phyloP scores from a whole-genome alignment of 2,113 vertebrate genomes.

The Siphamia tubifer region DNA sequence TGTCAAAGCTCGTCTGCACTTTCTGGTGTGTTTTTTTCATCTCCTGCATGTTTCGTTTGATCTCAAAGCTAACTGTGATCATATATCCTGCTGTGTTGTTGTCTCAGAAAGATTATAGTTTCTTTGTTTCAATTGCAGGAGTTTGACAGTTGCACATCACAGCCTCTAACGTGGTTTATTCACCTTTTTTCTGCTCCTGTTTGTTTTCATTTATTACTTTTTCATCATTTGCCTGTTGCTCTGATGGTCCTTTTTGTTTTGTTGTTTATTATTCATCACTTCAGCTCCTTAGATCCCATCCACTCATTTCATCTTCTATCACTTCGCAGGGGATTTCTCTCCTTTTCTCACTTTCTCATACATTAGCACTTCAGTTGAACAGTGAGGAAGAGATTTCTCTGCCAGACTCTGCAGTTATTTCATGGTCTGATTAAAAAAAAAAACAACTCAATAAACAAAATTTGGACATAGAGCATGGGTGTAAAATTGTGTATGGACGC shows the following conservation, averaged over 20 bases:
- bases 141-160: conserved; percentile 1
- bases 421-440: conserved; percentile 55
- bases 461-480: background rate
- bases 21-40: conserved; percentile 1
- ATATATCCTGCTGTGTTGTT: background rate
- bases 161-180: too few species aligned
- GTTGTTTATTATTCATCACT: background rate
- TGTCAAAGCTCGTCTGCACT: conserved; percentile 2
- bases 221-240: background rate
- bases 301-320: background rate
- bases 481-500: too few species aligned
- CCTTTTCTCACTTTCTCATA: background rate
- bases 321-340: too few species aligned
- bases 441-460: background rate
- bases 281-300: background rate
- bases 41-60: background rate
- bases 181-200: background rate
- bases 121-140: background rate
- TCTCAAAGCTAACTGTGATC: background rate
- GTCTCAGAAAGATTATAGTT: background rate
- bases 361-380: conserved; percentile 38
- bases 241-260: background rate
- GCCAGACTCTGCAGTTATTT: conserved; percentile 39
- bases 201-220: background rate
- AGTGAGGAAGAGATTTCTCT: conserved; percentile 11